Base-by-base conservation (phyloP, 2,797 vertebrate genomes). In the Mormyrus hasselquistii region DNA sequence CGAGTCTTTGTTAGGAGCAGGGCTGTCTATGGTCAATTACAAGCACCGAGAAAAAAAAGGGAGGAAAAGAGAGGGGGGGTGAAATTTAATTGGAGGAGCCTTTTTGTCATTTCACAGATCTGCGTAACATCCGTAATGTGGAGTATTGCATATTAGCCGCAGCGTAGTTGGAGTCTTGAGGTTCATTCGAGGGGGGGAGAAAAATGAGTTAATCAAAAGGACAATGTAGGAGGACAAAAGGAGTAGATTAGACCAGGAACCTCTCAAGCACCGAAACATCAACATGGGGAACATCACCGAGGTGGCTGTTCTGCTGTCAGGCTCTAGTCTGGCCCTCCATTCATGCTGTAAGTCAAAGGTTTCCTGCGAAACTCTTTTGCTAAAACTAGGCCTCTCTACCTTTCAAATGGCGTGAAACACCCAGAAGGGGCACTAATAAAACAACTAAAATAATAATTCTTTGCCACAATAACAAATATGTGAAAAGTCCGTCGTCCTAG, bases 11-110 rank as follows among this genome's bases (percentile, higher is more conserved):
- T 55, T 89, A 59, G 86, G 86, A 87, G 89, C 90, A 57, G 91
- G 86, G 53, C 55, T 92, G 89, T 90, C 91, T 92, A 69, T 90
- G 91, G 92, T 93, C 93, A 93, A 92, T 94, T 93, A 93, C 88
- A 52, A 89, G 38, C 87, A 89, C 88, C 2, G 5, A 12, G 12
- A 2, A 16, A 52, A 91, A 90, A 93, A 87, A 44, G 8, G 16
- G 34, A 12, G 3, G 29, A 19, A 41, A 7, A 0, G 29, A 92
- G 41, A 0, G 25, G 29, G 47, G 4, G 44, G 50, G 29, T 0
- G 5, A 55, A 53, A 53, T 12, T 34, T 86, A 86, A 86, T 86
- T 86, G 50, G 84, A 19, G 50, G 22, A n/a, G 29, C 7, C 50
- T 55, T 85, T 14, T 86, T 34, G 49, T 49, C 50, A 16, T 53